Percentiles rank a stretch among this genome's conserved stretches.
These are phyloP conservation scores for Pyxicephalus adspersus DNA, from an alignment of 2,113 vertebrate species.

Conservation along the genomic window DNA sequence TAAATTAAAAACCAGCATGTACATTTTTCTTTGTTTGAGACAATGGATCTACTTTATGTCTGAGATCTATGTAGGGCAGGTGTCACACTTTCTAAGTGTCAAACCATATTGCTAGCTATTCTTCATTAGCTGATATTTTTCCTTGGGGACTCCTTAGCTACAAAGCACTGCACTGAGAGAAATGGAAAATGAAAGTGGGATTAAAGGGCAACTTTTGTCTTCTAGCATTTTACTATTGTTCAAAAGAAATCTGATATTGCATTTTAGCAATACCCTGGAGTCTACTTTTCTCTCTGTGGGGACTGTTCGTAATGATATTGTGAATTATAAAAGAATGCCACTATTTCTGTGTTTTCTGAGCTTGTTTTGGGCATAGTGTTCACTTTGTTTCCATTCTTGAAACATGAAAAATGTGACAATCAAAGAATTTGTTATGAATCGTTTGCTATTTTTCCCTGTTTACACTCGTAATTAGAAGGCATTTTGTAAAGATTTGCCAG, in stretches of 20 bases:
- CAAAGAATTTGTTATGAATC: too few species aligned
- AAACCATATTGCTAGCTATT: conserved; percentile 54
- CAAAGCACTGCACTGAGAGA: conserved; percentile 50
- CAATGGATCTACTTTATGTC: conserved; percentile 21
- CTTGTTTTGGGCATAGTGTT: too few species aligned
- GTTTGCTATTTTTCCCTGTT: too few species aligned
- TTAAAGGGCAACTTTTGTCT: conserved; percentile 54
- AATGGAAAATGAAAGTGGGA: conserved; percentile 56
- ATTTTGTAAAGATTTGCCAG: too few species aligned
- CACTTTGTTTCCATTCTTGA: too few species aligned
- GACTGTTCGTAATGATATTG: not conserved
- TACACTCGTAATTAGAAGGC: too few species aligned
- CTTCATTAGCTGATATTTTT: conserved; percentile 50
- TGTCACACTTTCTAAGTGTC: conserved; percentile 53
- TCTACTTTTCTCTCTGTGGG: not conserved
- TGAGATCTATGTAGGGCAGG: conserved; percentile 51
- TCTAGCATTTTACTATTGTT: conserved; percentile 42
- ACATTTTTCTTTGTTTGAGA: not conserved
- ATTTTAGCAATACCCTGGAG: not conserved
- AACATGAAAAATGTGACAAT: too few species aligned
- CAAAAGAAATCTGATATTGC: conserved; percentile 16
- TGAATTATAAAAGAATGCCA: too few species aligned
- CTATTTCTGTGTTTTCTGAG: too few species aligned
- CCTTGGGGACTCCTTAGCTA: conserved; percentile 52
- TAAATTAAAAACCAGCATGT: not conserved